Conservation (phyloP, 2,797 vertebrate genomes). For the Diplodus sargus region DNA sequence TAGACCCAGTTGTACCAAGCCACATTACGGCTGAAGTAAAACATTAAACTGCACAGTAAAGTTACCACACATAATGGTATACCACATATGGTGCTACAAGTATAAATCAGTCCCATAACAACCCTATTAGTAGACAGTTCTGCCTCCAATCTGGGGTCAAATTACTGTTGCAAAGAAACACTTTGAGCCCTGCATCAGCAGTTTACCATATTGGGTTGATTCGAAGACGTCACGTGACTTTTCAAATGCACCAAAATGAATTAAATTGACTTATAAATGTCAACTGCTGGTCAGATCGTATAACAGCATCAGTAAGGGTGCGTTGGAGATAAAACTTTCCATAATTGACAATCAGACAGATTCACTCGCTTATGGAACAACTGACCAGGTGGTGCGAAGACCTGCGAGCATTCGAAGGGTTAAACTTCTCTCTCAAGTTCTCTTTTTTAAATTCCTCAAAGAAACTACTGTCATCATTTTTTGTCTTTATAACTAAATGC, state of each 20-base stretch:
- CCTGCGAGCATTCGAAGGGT: background rate
- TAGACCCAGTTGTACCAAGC: slow-evolving; percentile 11
- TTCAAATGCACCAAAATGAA: background rate
- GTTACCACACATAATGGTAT: slow-evolving; percentile 30
- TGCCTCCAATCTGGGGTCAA: background rate
- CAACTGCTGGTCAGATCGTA: background rate
- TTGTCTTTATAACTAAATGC: background rate
- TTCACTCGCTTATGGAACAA: no score
- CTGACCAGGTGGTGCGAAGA: no score
- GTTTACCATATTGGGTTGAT: background rate
- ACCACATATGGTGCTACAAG: slow-evolving; percentile 25
- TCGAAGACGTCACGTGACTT: slow-evolving; percentile 4
- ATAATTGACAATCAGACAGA: background rate
- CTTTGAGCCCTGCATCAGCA: background rate
- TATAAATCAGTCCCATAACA: slow-evolving; percentile 40
- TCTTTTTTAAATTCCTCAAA: background rate
- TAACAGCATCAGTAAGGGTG: background rate
- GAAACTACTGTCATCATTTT: background rate
- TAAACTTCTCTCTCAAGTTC: background rate
- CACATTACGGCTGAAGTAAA: slow-evolving; percentile 24
- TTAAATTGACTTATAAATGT: background rate
- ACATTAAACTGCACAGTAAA: slow-evolving; percentile 28
- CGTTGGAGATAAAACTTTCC: background rate
- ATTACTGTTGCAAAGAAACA: background rate
- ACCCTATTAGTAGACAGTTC: slow-evolving; percentile 4